Evolutionary conservation across 2,797 vertebrate genomes (phyloP).

Genomic region (Hippocampus kuda): DNA sequence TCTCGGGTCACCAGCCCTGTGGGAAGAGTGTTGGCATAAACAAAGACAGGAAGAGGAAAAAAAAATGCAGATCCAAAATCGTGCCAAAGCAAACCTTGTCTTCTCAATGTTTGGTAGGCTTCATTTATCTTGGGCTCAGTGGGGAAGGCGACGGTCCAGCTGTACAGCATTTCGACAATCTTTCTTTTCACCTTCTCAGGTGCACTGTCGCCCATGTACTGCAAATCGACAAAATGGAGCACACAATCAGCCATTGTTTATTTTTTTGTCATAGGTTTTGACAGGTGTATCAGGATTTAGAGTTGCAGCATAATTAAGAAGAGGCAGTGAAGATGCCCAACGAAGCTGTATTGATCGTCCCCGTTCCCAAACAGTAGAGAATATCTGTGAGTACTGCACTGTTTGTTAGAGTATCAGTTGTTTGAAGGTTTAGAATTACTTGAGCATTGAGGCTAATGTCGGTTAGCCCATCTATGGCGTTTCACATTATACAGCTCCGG

Average conservation of each 20-base stretch:
- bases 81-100: constrained; percentile 62
- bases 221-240: constrained; percentile 13
- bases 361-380: too few species aligned
- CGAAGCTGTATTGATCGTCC: too few species aligned
- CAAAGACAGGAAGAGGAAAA: background rate
- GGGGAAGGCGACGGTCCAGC: constrained; percentile 89
- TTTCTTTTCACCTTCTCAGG: constrained; percentile 89
- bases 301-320: too few species aligned
- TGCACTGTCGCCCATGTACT: constrained; percentile 87
- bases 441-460: too few species aligned
- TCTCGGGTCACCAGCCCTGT: constrained; percentile 82
- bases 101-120: constrained; percentile 88
- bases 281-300: too few species aligned
- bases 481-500: too few species aligned
- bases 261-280: too few species aligned
- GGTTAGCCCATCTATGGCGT: too few species aligned
- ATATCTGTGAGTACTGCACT: too few species aligned
- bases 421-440: too few species aligned
- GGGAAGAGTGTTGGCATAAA: constrained; percentile 4
- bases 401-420: too few species aligned
- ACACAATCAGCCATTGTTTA: background rate
- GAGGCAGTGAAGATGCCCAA: too few species aligned
- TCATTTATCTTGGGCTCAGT: constrained; percentile 87
- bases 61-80: background rate
- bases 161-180: constrained; percentile 88